phyloP scores from a whole-genome alignment of 2,797 vertebrate species.

The Manis crassicaudata region DNA sequence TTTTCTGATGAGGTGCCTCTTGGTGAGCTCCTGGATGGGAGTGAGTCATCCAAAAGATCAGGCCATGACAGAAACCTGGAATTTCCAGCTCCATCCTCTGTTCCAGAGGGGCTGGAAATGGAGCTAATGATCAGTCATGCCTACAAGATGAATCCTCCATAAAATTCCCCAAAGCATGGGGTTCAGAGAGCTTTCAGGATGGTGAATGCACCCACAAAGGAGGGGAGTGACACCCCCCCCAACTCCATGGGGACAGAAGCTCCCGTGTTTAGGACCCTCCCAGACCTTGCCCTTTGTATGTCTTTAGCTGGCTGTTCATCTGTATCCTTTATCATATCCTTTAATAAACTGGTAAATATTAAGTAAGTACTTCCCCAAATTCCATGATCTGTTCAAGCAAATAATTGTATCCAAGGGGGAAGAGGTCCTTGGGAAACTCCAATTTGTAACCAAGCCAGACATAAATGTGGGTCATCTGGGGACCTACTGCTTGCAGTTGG shows the following conservation, averaged over 20 bases:
- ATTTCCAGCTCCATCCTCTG: neutral
- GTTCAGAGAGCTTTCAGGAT: neutral
- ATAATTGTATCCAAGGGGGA: neutral
- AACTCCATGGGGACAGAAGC: neutral
- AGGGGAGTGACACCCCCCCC: too few species aligned
- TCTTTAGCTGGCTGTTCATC: neutral
- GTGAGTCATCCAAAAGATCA: neutral
- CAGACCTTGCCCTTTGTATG: neutral
- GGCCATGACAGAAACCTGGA: neutral
- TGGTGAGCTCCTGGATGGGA: neutral
- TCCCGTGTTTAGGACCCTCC: neutral
- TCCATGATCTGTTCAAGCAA: neutral
- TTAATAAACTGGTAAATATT: neutral
- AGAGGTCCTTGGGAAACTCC: neutral
- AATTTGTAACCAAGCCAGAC: neutral
- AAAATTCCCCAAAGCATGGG: neutral
- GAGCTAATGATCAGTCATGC: too few species aligned
- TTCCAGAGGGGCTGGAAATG: neutral
- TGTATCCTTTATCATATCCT: neutral
- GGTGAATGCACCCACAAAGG: neutral
- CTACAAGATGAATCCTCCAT: neutral
- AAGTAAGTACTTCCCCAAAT: neutral
- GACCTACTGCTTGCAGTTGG: neutral
- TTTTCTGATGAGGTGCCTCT: neutral
- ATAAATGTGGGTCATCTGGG: neutral